A percentile compares a stretch with the other conserved stretches of the same genome.
phyloP scores from a whole-genome alignment of 1,140 invertebrate genomes.

The Brachionus sp. region DNA sequence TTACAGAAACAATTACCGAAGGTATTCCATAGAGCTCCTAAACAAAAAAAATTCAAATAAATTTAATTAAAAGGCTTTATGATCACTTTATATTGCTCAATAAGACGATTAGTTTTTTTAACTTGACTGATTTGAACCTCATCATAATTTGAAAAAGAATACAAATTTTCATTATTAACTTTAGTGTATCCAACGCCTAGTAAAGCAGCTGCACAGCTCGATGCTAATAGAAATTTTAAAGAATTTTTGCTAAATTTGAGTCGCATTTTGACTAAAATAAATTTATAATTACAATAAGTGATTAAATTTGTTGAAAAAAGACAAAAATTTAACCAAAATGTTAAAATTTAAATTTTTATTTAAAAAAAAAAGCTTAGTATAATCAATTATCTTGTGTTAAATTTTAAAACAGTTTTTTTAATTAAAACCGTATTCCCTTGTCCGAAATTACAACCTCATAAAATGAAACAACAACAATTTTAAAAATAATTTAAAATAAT shows the following conservation, averaged over 20 bases:
- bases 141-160: not conserved
- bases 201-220: not conserved
- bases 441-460: no score
- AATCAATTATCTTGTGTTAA: not conserved
- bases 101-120: not conserved
- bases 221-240: not conserved
- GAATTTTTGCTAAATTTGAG: not conserved
- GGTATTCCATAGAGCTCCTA: slow-evolving; percentile 35
- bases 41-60: not conserved
- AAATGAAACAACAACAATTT: no score
- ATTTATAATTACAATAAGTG: not conserved
- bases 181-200: not conserved
- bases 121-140: not conserved
- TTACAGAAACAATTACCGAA: not conserved
- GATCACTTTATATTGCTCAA: not conserved
- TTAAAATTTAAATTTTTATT: not conserved
- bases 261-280: not conserved
- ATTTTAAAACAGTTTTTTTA: no score
- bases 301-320: not conserved
- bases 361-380: not conserved
- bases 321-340: not conserved
- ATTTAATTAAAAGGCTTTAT: not conserved
- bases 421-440: no score
- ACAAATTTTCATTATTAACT: not conserved
- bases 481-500: no score